These are phyloP conservation scores for Rhagoletis zephyria DNA, from an alignment of 1,140 invertebrate species.

Conservation along the genomic window DNA sequence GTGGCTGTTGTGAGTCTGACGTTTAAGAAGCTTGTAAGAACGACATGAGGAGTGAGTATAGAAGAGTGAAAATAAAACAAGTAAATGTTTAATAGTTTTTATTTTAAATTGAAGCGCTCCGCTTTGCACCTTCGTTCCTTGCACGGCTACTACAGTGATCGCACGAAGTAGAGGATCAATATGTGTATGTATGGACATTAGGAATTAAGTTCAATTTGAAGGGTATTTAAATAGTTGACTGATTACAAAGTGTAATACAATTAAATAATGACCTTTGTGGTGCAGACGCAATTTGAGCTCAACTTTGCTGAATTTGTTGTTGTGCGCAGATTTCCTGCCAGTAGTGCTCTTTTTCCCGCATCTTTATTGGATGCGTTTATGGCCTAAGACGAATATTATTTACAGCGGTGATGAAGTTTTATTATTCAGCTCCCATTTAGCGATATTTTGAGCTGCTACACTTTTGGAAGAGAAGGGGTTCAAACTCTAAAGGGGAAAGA, in stretches of 20 bases:
- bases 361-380: constrained; percentile 9
- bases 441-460: not conserved
- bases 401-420: constrained; percentile 20
- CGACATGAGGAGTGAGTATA: not conserved
- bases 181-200: not conserved
- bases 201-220: constrained; percentile 53
- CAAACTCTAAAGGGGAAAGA: too few relatives aligned
- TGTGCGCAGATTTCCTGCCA: too few relatives aligned
- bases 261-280: constrained; percentile 1
- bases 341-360: not conserved
- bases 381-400: not conserved
- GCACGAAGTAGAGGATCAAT: constrained; percentile 34
- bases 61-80: not conserved
- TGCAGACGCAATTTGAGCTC: too few relatives aligned
- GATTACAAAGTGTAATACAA: not conserved
- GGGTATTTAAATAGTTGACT: constrained; percentile 43
- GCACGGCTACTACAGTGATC: not conserved
- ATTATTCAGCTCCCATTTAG: constrained; percentile 21
- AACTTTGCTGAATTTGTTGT: too few relatives aligned
- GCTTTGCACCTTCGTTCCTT: not conserved
- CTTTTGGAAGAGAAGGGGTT: too few relatives aligned
- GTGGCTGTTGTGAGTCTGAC: not conserved
- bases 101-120: not conserved
- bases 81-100: constrained; percentile 12
- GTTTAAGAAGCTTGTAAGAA: not conserved